A percentile compares a stretch with the other conserved stretches of the same genome.
phyloP scores from a whole-genome alignment of 2,888 invertebrate genomes.

The Rotaria magnacalcarata region DNA sequence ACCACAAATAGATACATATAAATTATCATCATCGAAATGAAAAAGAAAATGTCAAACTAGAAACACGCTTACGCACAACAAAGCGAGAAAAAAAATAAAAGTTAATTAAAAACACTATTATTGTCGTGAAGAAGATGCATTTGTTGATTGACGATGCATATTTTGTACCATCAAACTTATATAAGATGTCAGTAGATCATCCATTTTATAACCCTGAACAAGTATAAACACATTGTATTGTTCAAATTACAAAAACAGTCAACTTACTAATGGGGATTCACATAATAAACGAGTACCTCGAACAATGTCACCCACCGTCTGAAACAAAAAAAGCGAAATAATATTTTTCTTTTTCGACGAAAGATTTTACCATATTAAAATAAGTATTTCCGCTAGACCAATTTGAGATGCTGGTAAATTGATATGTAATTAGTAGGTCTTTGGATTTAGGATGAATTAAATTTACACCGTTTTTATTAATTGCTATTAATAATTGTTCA shows the following conservation, averaged over 20 bases:
- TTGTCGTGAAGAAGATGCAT: not conserved
- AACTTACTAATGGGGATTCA: constrained; percentile 78
- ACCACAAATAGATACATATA: not conserved
- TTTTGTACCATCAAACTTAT: constrained; percentile 88
- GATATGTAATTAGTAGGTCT: constrained; percentile 94
- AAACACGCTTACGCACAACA: not conserved
- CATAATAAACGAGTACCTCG: constrained; percentile 91
- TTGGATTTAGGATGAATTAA: constrained; percentile 94
- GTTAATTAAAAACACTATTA: not conserved
- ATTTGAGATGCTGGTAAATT: constrained; percentile 96
- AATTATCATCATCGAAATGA: constrained; percentile 1
- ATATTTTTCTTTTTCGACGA: too few species aligned
- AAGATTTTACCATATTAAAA: constrained; percentile 74
- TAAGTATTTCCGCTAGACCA: constrained; percentile 99
- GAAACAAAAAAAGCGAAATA: not conserved
- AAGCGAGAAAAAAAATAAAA: not conserved
- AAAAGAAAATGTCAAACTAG: not conserved
- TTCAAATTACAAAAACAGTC: constrained; percentile 27
- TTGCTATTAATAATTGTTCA: constrained; percentile 89
- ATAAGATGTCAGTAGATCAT: constrained; percentile 95
- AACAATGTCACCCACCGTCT: constrained; percentile 92
- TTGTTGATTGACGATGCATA: constrained; percentile 39
- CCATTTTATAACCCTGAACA: constrained; percentile 90
- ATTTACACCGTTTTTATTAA: constrained; percentile 97
- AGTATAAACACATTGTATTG: too few species aligned